Evolutionary conservation across 92 coral and sea anemone species (phyloP).

Genomic region (Metridium senile): DNA sequence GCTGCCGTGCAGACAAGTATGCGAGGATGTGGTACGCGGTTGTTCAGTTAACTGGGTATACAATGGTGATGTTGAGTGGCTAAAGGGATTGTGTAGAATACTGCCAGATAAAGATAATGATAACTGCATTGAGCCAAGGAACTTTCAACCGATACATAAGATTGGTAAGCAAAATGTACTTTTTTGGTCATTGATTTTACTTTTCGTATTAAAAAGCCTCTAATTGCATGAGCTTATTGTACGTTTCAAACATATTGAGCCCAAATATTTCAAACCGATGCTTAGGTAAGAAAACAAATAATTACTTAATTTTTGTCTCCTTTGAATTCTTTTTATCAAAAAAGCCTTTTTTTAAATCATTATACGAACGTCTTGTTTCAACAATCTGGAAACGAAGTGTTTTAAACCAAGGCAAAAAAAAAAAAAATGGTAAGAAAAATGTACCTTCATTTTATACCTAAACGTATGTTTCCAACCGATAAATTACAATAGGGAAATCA

Average conservation of each 20-base stretch:
- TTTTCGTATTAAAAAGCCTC: no score
- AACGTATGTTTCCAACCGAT: no score
- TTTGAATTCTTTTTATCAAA: no score
- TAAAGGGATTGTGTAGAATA: conserved; percentile 50
- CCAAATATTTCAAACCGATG: conserved; percentile 25
- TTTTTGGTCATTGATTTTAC: neutral
- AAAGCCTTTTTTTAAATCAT: no score
- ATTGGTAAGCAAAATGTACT: conserved; percentile 26
- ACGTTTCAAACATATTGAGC: no score
- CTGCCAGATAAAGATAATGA: conserved; percentile 28
- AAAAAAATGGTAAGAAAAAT: no score
- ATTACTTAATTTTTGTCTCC: neutral
- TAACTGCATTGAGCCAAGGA: conserved; percentile 39
- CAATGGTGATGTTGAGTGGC: conserved; percentile 48
- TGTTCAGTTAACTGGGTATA: conserved; percentile 27
- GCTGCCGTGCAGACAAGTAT: conserved; percentile 54
- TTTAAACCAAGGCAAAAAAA: no score
- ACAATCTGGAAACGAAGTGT: no score
- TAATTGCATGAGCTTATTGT: no score
- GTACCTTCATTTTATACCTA: no score
- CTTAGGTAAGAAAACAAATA: neutral
- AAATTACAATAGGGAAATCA: no score
- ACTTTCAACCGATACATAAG: conserved; percentile 34
- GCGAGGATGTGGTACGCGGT: conserved; percentile 49
- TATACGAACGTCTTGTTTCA: no score